Evolutionary conservation across 53 echinoderm and acorn worm species (phyloP).

Genomic region (Arbacia lixula): DNA sequence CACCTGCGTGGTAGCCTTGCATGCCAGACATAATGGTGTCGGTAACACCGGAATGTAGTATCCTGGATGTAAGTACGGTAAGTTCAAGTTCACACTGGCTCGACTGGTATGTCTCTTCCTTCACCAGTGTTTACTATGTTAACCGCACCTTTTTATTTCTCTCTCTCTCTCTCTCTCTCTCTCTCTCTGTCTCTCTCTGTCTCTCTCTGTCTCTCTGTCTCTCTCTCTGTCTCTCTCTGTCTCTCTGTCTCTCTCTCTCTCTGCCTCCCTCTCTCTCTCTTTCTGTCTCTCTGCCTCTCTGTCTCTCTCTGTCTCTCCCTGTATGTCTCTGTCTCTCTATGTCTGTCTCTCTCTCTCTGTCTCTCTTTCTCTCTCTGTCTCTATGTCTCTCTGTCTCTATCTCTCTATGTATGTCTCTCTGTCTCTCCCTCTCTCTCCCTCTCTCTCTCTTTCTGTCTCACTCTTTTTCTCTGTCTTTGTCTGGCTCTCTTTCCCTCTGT

Average conservation of each 20-base stretch:
- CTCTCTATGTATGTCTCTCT: not conserved
- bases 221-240: not conserved
- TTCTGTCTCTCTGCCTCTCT: not conserved
- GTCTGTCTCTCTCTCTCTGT: not conserved
- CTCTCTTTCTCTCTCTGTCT: not conserved
- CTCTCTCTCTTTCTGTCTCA: not conserved
- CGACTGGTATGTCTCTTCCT: no score
- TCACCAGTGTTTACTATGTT: no score
- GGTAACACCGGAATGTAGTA: no score
- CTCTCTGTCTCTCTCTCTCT: not conserved
- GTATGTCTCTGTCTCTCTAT: not conserved
- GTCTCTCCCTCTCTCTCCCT: not conserved
- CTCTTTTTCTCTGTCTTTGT: not conserved
- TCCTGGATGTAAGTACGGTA: no score
- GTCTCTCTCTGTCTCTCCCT: constrained; percentile 2
- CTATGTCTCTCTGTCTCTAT: not conserved
- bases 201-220: not conserved
- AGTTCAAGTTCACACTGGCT: no score
- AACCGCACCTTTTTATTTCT: not conserved
- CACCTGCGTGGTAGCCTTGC: no score
- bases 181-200: not conserved
- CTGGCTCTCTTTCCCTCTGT: no score
- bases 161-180: not conserved
- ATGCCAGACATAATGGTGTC: no score
- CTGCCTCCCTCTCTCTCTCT: not conserved